Percentiles rank a stretch among this genome's conserved stretches.
phyloP scores from a whole-genome alignment of 2,888 invertebrate species.

The Tipula lateralis region DNA sequence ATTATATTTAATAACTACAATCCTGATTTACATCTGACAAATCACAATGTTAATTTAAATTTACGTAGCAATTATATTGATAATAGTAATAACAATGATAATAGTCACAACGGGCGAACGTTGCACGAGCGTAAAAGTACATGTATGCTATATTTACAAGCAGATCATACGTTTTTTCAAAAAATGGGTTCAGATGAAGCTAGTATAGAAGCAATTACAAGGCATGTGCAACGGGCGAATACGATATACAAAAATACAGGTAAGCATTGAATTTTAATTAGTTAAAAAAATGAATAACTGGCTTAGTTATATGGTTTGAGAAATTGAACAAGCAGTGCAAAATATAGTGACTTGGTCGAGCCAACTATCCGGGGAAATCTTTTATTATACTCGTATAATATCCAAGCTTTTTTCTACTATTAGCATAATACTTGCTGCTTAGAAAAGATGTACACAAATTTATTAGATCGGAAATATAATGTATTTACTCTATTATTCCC shows the following conservation, averaged over 20 bases:
- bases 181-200: constrained; percentile 91
- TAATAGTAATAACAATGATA: constrained; percentile 36
- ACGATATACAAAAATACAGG: constrained; percentile 80
- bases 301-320: too few relatives aligned
- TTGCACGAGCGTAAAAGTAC: constrained; percentile 76
- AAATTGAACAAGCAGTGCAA: too few relatives aligned
- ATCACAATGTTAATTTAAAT: constrained; percentile 36
- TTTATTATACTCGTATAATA: too few relatives aligned
- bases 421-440: too few relatives aligned
- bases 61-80: constrained; percentile 34
- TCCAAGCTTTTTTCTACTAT: too few relatives aligned
- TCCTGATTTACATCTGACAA: constrained; percentile 45
- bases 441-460: too few relatives aligned
- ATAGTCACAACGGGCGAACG: constrained; percentile 43
- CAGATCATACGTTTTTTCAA: constrained; percentile 93
- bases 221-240: constrained; percentile 91
- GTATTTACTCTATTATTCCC: too few relatives aligned
- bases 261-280: constrained; percentile 40
- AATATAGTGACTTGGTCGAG: too few relatives aligned
- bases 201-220: constrained; percentile 90
- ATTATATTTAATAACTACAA: constrained; percentile 58
- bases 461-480: too few relatives aligned
- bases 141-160: constrained; percentile 92
- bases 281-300: too few relatives aligned
- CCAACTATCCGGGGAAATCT: too few relatives aligned